Base-by-base conservation (phyloP, 2,797 vertebrate genomes). In the Lindbergichthys nudifrons region DNA sequence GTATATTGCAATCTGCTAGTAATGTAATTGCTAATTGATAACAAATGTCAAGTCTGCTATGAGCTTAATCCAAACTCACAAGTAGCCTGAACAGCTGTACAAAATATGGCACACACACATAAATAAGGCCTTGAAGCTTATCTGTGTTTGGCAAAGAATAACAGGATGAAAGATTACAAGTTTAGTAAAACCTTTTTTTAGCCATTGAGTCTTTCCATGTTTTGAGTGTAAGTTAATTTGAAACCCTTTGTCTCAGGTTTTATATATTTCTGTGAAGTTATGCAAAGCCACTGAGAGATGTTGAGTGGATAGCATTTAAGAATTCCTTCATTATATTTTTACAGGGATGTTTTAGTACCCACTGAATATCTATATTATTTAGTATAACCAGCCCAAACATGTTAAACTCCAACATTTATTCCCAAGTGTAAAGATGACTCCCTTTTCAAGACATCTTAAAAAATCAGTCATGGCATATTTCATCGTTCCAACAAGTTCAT, bases 401-500 rank as follows among this genome's bases (percentile, higher is more conserved):
- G 41, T 66, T 46, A 3, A 14, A 62, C 32, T 45, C 18, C 1
- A 5, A 11, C 18, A 54, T 58, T 43, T 23, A 67, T 70, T 36
- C 26, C n/a, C 5, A 2, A 6, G 9, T 42, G 42, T 11, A 11
- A 41, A 67, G 63, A 15, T 36, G 30, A 39, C 64, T 26, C 19
- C 15, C 43, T 39, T 75, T n/a, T 10, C 43, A 56, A 16, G 42
- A 47, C 56, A 56, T 19, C 30, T n/a, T 36, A 7, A 15, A 52
- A 74, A 73, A 57, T 65, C 47, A 63, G 5, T 30, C 48, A 4
- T 8, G 11, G 21, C 16, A 26, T 52, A 58, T 82, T 76, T 58
- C 10, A 67, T 70, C 11, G 11, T 66, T 45, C 64, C 47, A 70
- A 32, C 10, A n/a, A 5, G 59, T 73, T n/a, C 65, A 62, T 70